Conservation (phyloP, 1,140 invertebrate species). For the Scaptomyza pallida region DNA sequence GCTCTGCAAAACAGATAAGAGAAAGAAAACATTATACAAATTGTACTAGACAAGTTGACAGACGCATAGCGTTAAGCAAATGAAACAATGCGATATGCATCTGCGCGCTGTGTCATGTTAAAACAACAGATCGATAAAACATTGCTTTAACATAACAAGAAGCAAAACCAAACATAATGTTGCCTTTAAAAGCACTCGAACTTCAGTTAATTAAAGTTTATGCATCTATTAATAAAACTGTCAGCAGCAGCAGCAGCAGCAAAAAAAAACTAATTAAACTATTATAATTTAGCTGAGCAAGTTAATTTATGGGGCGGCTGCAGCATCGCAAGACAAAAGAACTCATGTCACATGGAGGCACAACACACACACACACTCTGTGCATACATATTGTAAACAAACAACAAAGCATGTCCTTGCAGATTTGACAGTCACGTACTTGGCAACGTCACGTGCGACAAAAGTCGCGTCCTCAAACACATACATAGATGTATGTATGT, state of each 20-base stretch:
- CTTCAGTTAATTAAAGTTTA: constrained; percentile 70
- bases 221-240: constrained; percentile 66
- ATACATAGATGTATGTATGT: constrained; percentile 11
- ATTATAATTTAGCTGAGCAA: constrained; percentile 75
- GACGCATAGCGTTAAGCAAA: too few species aligned
- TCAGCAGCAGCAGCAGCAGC: constrained; percentile 63
- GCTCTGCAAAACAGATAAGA: constrained; percentile 88
- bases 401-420: constrained; percentile 47
- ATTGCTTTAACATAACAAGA: background rate
- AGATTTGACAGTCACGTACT: constrained; percentile 72
- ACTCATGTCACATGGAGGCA: constrained; percentile 11
- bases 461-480: constrained; percentile 11
- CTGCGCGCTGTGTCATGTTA: too few species aligned
- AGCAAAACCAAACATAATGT: background rate
- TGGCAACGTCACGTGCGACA: constrained; percentile 58
- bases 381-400: constrained; percentile 52
- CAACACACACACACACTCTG: constrained; percentile 14
- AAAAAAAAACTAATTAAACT: constrained; percentile 76
- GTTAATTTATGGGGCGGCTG: constrained; percentile 70
- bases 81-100: too few species aligned
- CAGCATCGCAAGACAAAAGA: constrained; percentile 35
- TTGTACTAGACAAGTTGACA: background rate
- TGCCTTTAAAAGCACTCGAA: background rate
- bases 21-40: constrained; percentile 30
- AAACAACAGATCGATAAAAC: background rate